Conservation (phyloP, 2,888 invertebrate genomes). For the Drosophila parthenogenetica region DNA sequence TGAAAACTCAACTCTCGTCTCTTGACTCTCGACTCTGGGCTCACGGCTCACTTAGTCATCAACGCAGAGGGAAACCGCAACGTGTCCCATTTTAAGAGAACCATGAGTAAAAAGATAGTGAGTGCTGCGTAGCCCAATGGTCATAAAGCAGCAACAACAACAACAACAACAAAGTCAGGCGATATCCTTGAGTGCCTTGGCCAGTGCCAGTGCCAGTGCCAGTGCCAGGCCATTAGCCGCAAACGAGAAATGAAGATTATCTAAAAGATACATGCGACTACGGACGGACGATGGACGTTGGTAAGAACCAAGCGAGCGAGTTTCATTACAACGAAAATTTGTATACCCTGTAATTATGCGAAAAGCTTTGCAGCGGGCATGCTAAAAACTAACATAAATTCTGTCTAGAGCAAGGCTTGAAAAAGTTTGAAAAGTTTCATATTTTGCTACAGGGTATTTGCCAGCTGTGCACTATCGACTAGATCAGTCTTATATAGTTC, state of each 20-base stretch:
- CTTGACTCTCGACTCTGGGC: slow-evolving; percentile 38
- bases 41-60: slow-evolving; percentile 74
- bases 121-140: slow-evolving; percentile 65
- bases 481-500: slow-evolving; percentile 10
- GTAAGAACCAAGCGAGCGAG: slow-evolving; percentile 54
- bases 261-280: slow-evolving; percentile 76
- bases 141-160: slow-evolving; percentile 66
- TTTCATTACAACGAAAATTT: slow-evolving; percentile 68
- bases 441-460: slow-evolving; percentile 9
- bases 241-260: slow-evolving; percentile 80
- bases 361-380: not conserved
- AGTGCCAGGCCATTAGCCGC: slow-evolving; percentile 78
- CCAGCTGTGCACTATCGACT: slow-evolving; percentile 1
- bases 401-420: too few species aligned
- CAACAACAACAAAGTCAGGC: slow-evolving; percentile 39
- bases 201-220: slow-evolving; percentile 48
- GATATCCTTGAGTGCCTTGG: slow-evolving; percentile 76
- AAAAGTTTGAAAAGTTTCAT: not conserved
- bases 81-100: slow-evolving; percentile 76
- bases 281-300: slow-evolving; percentile 40
- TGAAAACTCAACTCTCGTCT: slow-evolving; percentile 53
- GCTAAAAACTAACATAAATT: too few species aligned
- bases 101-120: slow-evolving; percentile 60
- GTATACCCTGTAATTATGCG: slow-evolving; percentile 35
- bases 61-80: slow-evolving; percentile 76